Conservation (phyloP, 2,113 vertebrate species). For the Pseudolaguvia tuberculata region DNA sequence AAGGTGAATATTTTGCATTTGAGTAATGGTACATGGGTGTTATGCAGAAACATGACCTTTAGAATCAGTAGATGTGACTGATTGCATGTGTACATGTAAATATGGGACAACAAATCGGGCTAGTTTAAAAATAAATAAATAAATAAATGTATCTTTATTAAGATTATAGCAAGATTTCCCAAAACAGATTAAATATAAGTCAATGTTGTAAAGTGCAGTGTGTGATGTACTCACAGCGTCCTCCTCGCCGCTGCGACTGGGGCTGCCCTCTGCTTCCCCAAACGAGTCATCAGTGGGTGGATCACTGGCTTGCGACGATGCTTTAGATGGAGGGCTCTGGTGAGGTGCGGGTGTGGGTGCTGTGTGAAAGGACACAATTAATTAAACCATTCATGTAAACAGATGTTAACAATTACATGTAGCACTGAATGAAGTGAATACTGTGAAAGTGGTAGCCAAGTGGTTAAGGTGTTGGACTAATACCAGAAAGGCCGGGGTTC, state of each 20-base stretch:
- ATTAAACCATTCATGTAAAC: not conserved
- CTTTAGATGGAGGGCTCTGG: conserved; percentile 93
- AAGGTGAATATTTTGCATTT: not conserved
- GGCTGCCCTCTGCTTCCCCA: conserved; percentile 91
- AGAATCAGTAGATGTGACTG: conserved; percentile 8
- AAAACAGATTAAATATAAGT: not conserved
- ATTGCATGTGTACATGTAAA: not conserved
- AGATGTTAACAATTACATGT: not conserved
- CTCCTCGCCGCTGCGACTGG: conserved; percentile 91
- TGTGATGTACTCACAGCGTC: conserved; percentile 81
- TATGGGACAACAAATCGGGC: not conserved
- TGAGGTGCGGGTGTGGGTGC: conserved; percentile 91
- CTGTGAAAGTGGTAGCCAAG: not conserved
- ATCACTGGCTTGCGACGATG: conserved; percentile 90
- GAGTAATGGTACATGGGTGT: not conserved
- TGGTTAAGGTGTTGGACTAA: too few relatives aligned
- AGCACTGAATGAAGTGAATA: not conserved
- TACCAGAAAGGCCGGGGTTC: too few relatives aligned
- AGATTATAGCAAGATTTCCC: not conserved
- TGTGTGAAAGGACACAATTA: conserved; percentile 53
- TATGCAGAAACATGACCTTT: not conserved
- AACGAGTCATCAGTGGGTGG: conserved; percentile 87
- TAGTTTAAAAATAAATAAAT: not conserved
- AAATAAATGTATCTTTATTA: not conserved
- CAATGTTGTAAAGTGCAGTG: not conserved